Conservation (phyloP, 2,888 invertebrate genomes). For the Lasioglossum pauxillum region DNA sequence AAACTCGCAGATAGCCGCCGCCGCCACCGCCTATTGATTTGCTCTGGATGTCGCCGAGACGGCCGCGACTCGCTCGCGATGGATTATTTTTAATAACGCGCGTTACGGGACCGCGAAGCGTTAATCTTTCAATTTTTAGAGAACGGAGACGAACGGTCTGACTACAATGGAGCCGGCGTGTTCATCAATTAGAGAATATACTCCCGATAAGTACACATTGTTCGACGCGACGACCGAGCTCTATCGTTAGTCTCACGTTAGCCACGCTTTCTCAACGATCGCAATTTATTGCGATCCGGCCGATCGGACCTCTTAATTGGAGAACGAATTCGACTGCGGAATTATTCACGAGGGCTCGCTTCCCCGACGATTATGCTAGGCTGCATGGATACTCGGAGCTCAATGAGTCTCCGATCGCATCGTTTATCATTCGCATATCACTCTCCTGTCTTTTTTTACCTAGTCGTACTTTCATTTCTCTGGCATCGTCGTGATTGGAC, state of each 20-base stretch:
- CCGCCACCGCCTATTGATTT: neutral
- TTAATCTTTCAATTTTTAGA: slow-evolving; percentile 16
- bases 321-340: slow-evolving; percentile 67
- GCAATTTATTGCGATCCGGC: slow-evolving; percentile 46
- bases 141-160: slow-evolving; percentile 26
- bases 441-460: neutral
- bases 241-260: slow-evolving; percentile 58
- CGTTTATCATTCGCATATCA: neutral
- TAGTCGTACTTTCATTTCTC: neutral
- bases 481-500: neutral
- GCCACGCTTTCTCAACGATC: slow-evolving; percentile 66
- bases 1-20: neutral
- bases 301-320: slow-evolving; percentile 67
- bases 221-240: slow-evolving; percentile 54
- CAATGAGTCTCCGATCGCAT: slow-evolving; percentile 41
- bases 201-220: slow-evolving; percentile 68
- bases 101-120: slow-evolving; percentile 21
- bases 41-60: neutral
- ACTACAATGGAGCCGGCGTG: slow-evolving; percentile 8
- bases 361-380: slow-evolving; percentile 56
- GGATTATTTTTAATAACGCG: slow-evolving; percentile 32
- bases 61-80: neutral
- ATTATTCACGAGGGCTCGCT: slow-evolving; percentile 66
- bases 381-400: slow-evolving; percentile 51
- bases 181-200: slow-evolving; percentile 30